These are phyloP conservation scores for Autographa pulchrina DNA, from an alignment of 2,888 invertebrate genomes.

Conservation along the genomic window DNA sequence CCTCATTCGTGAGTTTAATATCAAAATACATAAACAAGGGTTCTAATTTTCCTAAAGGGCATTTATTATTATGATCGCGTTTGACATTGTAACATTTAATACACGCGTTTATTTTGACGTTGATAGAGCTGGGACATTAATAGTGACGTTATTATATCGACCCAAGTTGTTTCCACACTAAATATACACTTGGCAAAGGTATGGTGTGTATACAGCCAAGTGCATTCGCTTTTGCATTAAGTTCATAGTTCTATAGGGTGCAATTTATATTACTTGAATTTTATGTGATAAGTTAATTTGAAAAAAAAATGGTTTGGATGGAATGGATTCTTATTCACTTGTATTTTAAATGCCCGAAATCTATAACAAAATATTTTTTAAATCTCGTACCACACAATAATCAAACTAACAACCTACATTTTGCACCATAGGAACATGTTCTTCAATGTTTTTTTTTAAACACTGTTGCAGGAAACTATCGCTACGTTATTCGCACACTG, in stretches of 20 bases:
- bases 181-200: conserved; percentile 52
- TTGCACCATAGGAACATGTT: not conserved
- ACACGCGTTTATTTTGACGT: conserved; percentile 31
- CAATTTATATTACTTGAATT: conserved; percentile 5
- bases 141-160: conserved; percentile 34
- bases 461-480: conserved; percentile 50
- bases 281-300: not conserved
- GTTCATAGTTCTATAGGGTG: conserved; percentile 24
- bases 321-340: too few relatives aligned
- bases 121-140: conserved; percentile 46
- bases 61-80: conserved; percentile 22
- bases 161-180: conserved; percentile 39
- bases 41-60: conserved; percentile 16
- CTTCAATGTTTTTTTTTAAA: conserved; percentile 15
- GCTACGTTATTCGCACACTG: conserved; percentile 79
- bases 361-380: not conserved
- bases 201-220: conserved; percentile 38
- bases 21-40: conserved; percentile 11
- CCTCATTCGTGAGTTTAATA: not conserved
- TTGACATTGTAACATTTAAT: conserved; percentile 44
- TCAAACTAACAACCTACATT: not conserved
- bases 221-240: conserved; percentile 40
- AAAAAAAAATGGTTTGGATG: too few relatives aligned
- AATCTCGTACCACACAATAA: not conserved
- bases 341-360: too few relatives aligned